Evolutionary conservation across 2,888 invertebrate genomes (phyloP).

Genomic region (Ecdyonurus torrentis): DNA sequence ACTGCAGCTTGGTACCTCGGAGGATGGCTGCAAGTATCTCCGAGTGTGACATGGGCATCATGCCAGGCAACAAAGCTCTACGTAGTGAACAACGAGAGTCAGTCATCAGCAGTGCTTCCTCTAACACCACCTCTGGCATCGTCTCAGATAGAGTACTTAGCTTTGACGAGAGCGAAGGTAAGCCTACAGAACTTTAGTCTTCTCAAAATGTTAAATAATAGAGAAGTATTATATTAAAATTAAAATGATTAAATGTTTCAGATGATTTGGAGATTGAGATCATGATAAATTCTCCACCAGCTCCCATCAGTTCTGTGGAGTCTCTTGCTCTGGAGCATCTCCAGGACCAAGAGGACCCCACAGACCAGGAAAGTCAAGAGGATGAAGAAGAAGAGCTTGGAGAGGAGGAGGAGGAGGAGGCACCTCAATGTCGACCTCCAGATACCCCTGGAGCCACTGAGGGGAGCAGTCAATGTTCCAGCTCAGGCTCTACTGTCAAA

Average conservation of each 20-base stretch:
- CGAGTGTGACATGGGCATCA: slow-evolving; percentile 35
- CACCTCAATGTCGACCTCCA: slow-evolving; percentile 17
- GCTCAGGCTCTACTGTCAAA: slow-evolving; percentile 63
- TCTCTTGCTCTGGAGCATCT: slow-evolving; percentile 65
- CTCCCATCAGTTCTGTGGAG: slow-evolving; percentile 55
- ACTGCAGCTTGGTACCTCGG: background rate
- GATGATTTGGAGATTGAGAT: slow-evolving; percentile 39
- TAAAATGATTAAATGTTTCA: slow-evolving; percentile 8
- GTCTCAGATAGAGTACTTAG: slow-evolving; percentile 91
- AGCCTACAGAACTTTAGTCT: background rate
- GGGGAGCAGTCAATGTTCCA: slow-evolving; percentile 51
- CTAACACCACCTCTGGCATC: slow-evolving; percentile 94
- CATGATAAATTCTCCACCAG: slow-evolving; percentile 66
- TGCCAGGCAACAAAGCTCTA: slow-evolving; percentile 5
- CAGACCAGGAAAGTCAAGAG: background rate
- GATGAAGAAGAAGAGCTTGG: background rate
- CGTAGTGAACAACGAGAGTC: slow-evolving; percentile 64
- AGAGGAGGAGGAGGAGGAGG: slow-evolving; percentile 4
- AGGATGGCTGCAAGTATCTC: slow-evolving; percentile 33
- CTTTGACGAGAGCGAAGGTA: slow-evolving; percentile 63
- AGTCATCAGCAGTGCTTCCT: slow-evolving; percentile 83
- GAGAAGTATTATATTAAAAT: background rate
- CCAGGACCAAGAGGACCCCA: slow-evolving; percentile 33
- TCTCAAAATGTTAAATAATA: background rate
- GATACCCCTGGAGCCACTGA: slow-evolving; percentile 20